These are phyloP conservation scores for Bostrychus sinensis DNA, from an alignment of 2,113 vertebrate genomes.

Conservation along the genomic window DNA sequence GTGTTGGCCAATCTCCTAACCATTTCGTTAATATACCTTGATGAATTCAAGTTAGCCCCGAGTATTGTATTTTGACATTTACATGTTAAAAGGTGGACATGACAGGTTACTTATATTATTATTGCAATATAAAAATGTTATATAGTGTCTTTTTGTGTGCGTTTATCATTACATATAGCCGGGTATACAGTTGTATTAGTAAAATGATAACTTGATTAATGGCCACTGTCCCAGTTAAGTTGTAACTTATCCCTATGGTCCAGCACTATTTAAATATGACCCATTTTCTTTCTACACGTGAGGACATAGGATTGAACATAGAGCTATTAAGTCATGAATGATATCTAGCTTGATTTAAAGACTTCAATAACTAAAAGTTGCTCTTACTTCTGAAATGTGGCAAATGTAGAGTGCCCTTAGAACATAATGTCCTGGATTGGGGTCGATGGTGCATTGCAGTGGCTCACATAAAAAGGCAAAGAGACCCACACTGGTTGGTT, in stretches of 20 bases:
- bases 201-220: not conserved
- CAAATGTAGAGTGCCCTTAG: not conserved
- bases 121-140: no score
- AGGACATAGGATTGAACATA: not conserved
- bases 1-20: no score
- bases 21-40: no score
- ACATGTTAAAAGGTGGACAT: no score
- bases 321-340: no score
- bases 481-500: slow-evolving; percentile 2
- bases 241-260: not conserved
- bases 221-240: not conserved
- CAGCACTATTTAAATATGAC: not conserved
- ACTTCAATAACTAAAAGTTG: slow-evolving; percentile 18
- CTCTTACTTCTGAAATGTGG: not conserved
- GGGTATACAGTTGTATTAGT: no score
- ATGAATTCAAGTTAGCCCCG: no score
- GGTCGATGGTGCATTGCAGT: slow-evolving; percentile 38
- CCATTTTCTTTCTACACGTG: not conserved
- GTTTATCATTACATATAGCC: no score
- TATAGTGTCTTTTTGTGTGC: no score
- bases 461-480: slow-evolving; percentile 12
- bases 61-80: no score
- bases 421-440: slow-evolving; percentile 20
- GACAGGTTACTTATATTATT: no score
- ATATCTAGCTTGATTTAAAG: no score